phyloP scores from a whole-genome alignment of 2,888 invertebrate species.

The Ormyrus thymus region DNA sequence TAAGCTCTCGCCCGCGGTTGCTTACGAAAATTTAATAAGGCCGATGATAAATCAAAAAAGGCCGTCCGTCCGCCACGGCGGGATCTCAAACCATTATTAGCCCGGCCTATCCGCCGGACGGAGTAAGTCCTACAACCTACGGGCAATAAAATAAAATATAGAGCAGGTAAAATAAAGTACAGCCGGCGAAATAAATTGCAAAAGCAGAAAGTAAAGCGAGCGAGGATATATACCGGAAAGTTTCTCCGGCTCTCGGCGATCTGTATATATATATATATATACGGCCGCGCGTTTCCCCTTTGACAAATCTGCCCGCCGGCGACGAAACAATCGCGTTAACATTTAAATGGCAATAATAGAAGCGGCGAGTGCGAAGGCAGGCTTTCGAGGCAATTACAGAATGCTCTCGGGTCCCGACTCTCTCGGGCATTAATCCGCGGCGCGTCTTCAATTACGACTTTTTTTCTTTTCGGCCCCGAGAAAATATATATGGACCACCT shows the following conservation, averaged over 20 bases:
- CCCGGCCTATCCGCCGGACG: not conserved
- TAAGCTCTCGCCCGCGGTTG: too few species aligned
- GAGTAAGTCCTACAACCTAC: conserved; percentile 7
- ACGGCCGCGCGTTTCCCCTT: conserved; percentile 4
- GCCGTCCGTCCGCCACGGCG: not conserved
- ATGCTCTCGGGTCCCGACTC: not conserved
- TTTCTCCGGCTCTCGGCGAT: not conserved
- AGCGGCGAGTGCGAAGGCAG: not conserved
- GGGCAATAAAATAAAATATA: conserved; percentile 29
- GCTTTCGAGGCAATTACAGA: not conserved
- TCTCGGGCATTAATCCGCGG: conserved; percentile 2
- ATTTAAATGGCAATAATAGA: conserved; percentile 10
- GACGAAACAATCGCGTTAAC: not conserved
- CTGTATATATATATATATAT: not conserved
- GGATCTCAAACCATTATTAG: conserved; percentile 1
- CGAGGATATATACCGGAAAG: not conserved
- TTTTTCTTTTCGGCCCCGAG: conserved; percentile 16
- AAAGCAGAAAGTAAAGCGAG: conserved; percentile 27
- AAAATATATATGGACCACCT: conserved; percentile 40
- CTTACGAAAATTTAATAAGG: too few species aligned
- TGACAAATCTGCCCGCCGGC: conserved; percentile 14
- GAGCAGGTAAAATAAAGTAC: not conserved
- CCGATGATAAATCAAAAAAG: not conserved
- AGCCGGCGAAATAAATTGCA: conserved; percentile 14
- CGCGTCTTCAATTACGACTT: conserved; percentile 14